Evolutionary conservation across 1,140 invertebrate species (phyloP), one percentile per base, ranked within the genome.

Genomic region (Macrobrachium rosenbergii): DNA sequence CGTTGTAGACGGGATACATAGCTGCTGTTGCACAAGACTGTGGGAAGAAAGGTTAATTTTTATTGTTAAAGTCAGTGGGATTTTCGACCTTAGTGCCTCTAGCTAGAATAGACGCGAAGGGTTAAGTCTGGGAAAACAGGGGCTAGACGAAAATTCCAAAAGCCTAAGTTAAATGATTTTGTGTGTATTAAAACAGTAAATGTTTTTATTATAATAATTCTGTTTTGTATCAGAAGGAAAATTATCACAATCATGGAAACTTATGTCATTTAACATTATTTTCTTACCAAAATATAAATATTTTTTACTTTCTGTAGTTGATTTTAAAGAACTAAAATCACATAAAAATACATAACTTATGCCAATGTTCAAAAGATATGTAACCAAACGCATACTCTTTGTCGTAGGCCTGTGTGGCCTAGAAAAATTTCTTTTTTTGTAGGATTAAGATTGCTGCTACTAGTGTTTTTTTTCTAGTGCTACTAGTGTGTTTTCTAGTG

Each of bases 21-120:
- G 89, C 88, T 6, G 91, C 91, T 7, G 91, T 91, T 10, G 90
- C 90, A 86, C 91, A 92, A 5, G 91, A 90, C 91, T 92, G 90
- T 12, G 89, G 88, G 72, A 28, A 67, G 81, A 28, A 87, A 73
- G 0, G 75, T 58, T 12, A n/a, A 6, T 43, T 37, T 28, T 43
- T 78, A 19, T 5, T 77, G 19, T n/a, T 19, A 83, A 60, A 58
- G 5, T 19, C 60, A 7, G 64, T 52, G 5, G 5, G 5, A 62
- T 14, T 23, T 14, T 14, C n/a, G 28, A 67, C n/a, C 14, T 43
- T 37, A 64, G 5, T 64, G 21, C 17, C 21, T 64, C 63, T 19
- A 19, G 17, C 17, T 64, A 21, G 21, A 21, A 2, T 64, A 21
- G 17, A 17, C 17, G 63, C 63, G 17, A 21, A 19, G 63, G 17